Conservation (phyloP, 2,888 invertebrate species). For the Mylabris sibirica region DNA sequence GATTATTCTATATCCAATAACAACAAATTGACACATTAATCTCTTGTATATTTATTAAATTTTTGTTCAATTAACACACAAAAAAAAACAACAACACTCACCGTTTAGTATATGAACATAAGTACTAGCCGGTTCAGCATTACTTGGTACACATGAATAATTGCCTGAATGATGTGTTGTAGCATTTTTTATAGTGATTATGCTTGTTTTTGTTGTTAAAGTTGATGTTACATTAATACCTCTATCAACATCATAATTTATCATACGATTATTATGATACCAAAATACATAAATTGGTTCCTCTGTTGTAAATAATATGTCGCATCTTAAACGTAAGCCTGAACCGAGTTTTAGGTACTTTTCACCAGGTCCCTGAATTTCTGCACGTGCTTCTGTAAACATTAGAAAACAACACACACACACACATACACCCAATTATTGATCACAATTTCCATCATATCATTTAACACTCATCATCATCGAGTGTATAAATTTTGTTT, state of each 20-base stretch:
- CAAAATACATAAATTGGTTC: slow-evolving; percentile 85
- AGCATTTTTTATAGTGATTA: slow-evolving; percentile 66
- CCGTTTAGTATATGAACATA: slow-evolving; percentile 91
- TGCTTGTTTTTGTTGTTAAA: slow-evolving; percentile 73
- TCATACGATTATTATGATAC: slow-evolving; percentile 91
- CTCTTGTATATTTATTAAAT: no score
- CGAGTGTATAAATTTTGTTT: background rate
- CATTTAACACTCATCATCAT: background rate
- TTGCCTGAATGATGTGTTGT: slow-evolving; percentile 83
- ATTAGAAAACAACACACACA: background rate
- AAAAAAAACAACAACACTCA: slow-evolving; percentile 65
- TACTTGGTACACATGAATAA: slow-evolving; percentile 89
- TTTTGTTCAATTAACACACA: no score
- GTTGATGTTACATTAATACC: slow-evolving; percentile 89
- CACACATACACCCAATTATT: background rate
- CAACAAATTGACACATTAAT: background rate
- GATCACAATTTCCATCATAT: background rate
- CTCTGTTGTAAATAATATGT: slow-evolving; percentile 84
- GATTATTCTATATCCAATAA: background rate
- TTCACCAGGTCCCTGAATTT: slow-evolving; percentile 85
- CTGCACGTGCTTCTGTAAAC: slow-evolving; percentile 80
- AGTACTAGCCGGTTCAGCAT: slow-evolving; percentile 86
- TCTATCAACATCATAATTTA: slow-evolving; percentile 87
- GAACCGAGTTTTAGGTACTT: slow-evolving; percentile 89
- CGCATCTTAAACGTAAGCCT: slow-evolving; percentile 80